Evolutionary conservation across 1,140 invertebrate species (phyloP).

Genomic region (Acyrthosiphon pisum): DNA sequence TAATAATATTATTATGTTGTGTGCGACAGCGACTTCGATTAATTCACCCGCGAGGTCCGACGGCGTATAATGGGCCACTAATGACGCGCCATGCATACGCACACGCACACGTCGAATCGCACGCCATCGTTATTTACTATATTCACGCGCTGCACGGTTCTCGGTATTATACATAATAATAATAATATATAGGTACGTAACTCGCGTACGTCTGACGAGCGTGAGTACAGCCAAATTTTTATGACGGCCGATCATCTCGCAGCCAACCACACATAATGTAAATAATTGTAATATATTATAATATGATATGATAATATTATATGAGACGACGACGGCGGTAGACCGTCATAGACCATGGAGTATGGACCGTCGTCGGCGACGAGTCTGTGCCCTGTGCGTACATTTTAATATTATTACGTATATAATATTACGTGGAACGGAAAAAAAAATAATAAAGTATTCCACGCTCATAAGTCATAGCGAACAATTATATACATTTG

Average conservation of each 20-base stretch:
- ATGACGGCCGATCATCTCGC: no score
- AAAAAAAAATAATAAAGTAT: not conserved
- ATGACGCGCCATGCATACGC: not conserved
- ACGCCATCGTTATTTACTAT: not conserved
- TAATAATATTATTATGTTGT: not conserved
- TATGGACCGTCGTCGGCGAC: not conserved
- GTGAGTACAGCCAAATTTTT: no score
- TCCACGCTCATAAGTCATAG: not conserved
- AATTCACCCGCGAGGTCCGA: not conserved
- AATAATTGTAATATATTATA: no score
- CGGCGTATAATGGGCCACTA: not conserved
- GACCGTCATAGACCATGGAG: not conserved
- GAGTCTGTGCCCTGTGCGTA: not conserved
- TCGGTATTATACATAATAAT: not conserved
- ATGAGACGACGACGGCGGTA: not conserved
- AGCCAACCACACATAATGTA: no score
- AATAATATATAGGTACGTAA: not conserved
- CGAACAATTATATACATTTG: conserved; percentile 13
- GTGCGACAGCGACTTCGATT: not conserved
- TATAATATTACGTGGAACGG: not conserved
- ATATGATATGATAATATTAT: no score
- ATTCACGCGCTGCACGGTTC: not conserved
- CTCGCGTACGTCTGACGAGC: not conserved
- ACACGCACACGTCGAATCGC: not conserved
- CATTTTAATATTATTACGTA: not conserved